phyloP scores from a whole-genome alignment of 2,113 vertebrate species.

The Dromiciops gliroides region DNA sequence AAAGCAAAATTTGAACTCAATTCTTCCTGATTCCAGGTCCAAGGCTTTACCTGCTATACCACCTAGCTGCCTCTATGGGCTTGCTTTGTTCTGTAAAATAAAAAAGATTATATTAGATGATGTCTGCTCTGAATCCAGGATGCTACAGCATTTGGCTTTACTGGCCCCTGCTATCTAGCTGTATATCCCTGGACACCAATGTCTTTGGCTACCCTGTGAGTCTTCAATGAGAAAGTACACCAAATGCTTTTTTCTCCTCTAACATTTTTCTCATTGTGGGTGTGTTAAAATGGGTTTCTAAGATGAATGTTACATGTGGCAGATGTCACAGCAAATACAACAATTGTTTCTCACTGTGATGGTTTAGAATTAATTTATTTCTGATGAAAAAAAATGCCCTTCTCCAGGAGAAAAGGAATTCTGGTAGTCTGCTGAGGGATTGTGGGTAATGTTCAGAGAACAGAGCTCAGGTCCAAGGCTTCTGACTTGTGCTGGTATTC shows the following conservation, averaged over 20 bases:
- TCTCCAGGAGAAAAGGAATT: neutral
- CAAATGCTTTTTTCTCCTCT: neutral
- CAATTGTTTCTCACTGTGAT: neutral
- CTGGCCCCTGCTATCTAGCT: neutral
- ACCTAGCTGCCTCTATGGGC: neutral
- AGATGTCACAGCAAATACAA: neutral
- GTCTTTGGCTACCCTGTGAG: neutral
- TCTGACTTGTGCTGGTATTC: neutral
- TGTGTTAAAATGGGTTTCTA: neutral
- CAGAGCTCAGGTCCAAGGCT: neutral
- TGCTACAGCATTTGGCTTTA: neutral
- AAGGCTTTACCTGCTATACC: neutral
- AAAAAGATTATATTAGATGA: neutral
- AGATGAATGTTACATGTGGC: neutral
- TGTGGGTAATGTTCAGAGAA: neutral
- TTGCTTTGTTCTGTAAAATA: neutral
- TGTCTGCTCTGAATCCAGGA: neutral
- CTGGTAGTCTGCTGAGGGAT: neutral
- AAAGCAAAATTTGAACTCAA: neutral
- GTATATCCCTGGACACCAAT: neutral
- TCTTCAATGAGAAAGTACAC: neutral
- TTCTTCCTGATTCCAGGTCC: neutral
- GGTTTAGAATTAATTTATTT: neutral
- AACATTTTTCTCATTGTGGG: neutral
- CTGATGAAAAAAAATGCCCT: neutral